These are phyloP conservation scores for Dolichomitus sp. DNA, from an alignment of 2,888 invertebrate species.

Conservation along the genomic window DNA sequence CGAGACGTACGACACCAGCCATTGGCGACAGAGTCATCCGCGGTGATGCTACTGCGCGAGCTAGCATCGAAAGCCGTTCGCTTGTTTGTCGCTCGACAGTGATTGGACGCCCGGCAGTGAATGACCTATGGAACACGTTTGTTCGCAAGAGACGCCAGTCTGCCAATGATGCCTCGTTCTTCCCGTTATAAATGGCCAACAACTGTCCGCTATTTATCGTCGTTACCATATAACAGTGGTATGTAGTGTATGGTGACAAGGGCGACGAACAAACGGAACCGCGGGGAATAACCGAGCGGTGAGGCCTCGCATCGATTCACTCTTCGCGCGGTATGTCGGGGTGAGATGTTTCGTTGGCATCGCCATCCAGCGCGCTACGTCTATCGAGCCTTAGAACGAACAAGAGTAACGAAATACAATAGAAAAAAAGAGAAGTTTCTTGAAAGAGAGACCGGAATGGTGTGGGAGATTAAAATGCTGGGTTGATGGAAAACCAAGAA, in stretches of 20 bases:
- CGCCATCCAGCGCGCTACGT: conserved; percentile 21
- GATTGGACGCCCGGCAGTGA: neutral
- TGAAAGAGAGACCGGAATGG: neutral
- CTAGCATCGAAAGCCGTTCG: conserved; percentile 1
- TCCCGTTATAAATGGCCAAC: neutral
- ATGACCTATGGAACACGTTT: neutral
- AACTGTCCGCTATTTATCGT: neutral
- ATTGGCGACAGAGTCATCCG: conserved; percentile 52
- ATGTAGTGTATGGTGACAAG: conserved; percentile 18
- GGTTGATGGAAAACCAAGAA: too few relatives aligned
- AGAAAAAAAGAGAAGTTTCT: neutral
- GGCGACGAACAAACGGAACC: conserved; percentile 21
- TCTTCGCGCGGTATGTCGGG: conserved; percentile 22
- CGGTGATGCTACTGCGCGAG: conserved; percentile 9
- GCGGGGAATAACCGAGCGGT: conserved; percentile 8
- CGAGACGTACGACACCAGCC: conserved; percentile 50
- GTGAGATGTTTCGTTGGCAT: conserved; percentile 42
- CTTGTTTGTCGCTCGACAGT: conserved; percentile 6
- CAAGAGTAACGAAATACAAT: neutral
- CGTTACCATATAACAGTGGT: neutral
- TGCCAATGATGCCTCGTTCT: neutral
- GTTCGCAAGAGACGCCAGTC: neutral
- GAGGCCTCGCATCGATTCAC: conserved; percentile 52
- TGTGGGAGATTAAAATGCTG: conserved; percentile 23
- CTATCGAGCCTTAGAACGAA: conserved; percentile 35